Evolutionary conservation across 2,797 vertebrate genomes (phyloP).

Genomic region (Lutjanus campechanus): DNA sequence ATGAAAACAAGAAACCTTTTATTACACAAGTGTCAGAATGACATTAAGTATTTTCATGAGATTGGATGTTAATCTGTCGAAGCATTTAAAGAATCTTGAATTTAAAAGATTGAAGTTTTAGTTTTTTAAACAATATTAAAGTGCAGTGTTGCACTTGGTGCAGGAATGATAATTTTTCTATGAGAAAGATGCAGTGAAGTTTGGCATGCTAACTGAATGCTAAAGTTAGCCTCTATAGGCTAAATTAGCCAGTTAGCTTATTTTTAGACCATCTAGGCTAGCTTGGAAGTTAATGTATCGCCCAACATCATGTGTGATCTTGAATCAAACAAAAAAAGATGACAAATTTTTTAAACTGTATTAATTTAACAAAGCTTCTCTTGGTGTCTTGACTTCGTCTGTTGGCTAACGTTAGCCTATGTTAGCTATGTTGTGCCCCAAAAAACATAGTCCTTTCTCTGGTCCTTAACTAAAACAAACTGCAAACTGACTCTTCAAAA

Average conservation of each 20-base stretch:
- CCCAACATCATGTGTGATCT: not conserved
- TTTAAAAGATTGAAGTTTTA: constrained; percentile 1
- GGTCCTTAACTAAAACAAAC: not conserved
- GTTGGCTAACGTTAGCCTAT: not conserved
- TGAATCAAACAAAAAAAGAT: not conserved
- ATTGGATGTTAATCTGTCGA: not conserved
- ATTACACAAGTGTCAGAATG: not conserved
- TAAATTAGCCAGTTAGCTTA: not conserved
- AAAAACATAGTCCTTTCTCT: too few relatives aligned
- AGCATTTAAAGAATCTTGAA: not conserved
- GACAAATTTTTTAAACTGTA: not conserved
- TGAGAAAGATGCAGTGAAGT: too few relatives aligned
- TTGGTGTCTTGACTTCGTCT: not conserved
- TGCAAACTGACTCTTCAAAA: not conserved
- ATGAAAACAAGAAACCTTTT: not conserved
- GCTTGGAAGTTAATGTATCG: not conserved
- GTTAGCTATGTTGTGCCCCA: not conserved
- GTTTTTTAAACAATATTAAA: not conserved
- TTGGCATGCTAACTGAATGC: not conserved
- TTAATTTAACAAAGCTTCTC: too few relatives aligned
- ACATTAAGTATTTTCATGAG: not conserved
- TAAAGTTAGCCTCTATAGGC: too few relatives aligned
- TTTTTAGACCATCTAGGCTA: not conserved
- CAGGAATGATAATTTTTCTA: not conserved
- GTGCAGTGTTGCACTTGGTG: not conserved